Percentiles rank a stretch among this genome's conserved stretches.
Conservation (phyloP, 2,113 vertebrate genomes). For the Chiloscyllium plagiosum region DNA sequence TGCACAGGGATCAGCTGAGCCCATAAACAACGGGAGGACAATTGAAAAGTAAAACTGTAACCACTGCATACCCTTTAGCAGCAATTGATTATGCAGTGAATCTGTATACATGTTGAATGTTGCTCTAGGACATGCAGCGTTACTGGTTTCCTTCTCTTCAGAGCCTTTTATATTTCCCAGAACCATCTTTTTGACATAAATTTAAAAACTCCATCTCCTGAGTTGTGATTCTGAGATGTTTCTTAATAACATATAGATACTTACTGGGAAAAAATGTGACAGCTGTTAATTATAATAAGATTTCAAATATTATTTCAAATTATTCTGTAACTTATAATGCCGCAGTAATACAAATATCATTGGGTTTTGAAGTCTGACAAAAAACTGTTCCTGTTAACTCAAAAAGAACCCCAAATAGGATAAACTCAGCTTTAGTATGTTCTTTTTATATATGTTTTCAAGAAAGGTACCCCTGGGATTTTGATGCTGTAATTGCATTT, state of each 20-base stretch:
- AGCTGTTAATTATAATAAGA: constrained; percentile 15
- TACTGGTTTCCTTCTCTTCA: neutral
- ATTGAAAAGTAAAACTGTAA: neutral
- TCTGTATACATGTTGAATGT: neutral
- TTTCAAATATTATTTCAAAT: constrained; percentile 7
- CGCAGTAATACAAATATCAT: neutral
- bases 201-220: neutral
- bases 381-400: neutral
- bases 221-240: neutral
- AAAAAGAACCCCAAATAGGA: neutral
- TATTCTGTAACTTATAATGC: neutral
- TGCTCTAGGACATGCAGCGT: neutral
- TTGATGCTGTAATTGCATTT: neutral
- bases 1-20: neutral
- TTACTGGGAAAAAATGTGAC: too few relatives aligned
- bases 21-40: neutral
- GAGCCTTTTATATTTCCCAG: neutral
- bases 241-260: constrained; percentile 1
- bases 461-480: neutral
- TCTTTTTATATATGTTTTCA: neutral
- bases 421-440: neutral
- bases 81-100: neutral
- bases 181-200: neutral
- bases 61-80: neutral
- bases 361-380: neutral